Conservation (phyloP, 2,888 invertebrate genomes). For the Malachius bipustulatus region DNA sequence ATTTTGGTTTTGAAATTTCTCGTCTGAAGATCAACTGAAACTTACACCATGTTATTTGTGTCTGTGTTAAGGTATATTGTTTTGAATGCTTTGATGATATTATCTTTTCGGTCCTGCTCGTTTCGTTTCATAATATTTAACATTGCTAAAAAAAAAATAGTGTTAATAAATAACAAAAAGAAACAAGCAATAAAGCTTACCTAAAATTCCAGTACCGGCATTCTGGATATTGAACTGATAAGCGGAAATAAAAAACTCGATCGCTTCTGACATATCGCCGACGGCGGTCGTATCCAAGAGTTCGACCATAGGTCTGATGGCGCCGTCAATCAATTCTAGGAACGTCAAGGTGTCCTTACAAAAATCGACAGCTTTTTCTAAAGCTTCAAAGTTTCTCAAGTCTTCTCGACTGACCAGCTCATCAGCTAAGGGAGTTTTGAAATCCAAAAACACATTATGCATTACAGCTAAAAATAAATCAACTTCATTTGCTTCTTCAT, state of each 20-base stretch:
- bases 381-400: slow-evolving; percentile 35
- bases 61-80: slow-evolving; percentile 52
- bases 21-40: too few species aligned
- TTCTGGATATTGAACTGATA: slow-evolving; percentile 67
- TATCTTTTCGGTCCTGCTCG: slow-evolving; percentile 63
- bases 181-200: slow-evolving; percentile 19
- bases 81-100: slow-evolving; percentile 66
- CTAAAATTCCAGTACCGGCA: slow-evolving; percentile 53
- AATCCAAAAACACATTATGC: too few species aligned
- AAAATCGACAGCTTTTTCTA: slow-evolving; percentile 51
- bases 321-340: slow-evolving; percentile 33
- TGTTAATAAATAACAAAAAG: too few species aligned
- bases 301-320: slow-evolving; percentile 55
- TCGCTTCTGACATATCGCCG: slow-evolving; percentile 77
- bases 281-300: slow-evolving; percentile 61
- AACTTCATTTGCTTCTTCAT: slow-evolving; percentile 12
- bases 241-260: slow-evolving; percentile 76
- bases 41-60: slow-evolving; percentile 38
- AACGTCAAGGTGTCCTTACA: slow-evolving; percentile 42
- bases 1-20: too few species aligned
- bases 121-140: slow-evolving; percentile 66
- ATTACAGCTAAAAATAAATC: too few species aligned
- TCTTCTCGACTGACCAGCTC: too few species aligned
- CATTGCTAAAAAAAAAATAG: slow-evolving; percentile 49
- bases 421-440: too few species aligned